Evolutionary conservation across 2,888 invertebrate species (phyloP).

Genomic region (Thecocarcelia acutangulata): DNA sequence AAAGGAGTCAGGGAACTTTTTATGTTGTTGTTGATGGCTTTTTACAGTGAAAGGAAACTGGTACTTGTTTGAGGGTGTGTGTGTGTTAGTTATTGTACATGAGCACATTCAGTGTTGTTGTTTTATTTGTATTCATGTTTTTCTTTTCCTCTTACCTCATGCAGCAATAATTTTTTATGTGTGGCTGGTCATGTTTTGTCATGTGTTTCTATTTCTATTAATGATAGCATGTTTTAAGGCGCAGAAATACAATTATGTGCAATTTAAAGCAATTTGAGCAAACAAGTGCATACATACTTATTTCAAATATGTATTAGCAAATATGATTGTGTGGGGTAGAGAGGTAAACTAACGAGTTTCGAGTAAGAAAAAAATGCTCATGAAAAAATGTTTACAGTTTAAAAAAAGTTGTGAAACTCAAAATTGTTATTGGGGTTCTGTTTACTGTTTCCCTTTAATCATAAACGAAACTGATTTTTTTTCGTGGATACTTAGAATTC

Average conservation of each 20-base stretch:
- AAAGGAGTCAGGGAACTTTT: constrained; percentile 58
- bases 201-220: constrained; percentile 9
- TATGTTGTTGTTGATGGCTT: constrained; percentile 4
- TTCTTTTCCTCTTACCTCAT: neutral
- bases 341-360: too few species aligned
- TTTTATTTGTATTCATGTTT: constrained; percentile 3
- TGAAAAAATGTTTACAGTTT: too few species aligned
- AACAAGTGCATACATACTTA: too few species aligned
- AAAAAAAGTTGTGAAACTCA: too few species aligned
- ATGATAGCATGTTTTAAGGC: constrained; percentile 40
- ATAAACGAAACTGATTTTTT: too few species aligned
- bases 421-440: too few species aligned
- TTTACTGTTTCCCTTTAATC: too few species aligned
- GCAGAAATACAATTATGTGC: constrained; percentile 26
- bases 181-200: constrained; percentile 50
- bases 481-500: too few species aligned
- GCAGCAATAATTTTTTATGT: constrained; percentile 46
- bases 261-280: constrained; percentile 28
- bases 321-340: too few species aligned
- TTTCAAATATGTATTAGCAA: too few species aligned
- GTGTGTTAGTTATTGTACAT: constrained; percentile 21
- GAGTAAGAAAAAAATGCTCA: too few species aligned
- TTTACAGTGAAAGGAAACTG: constrained; percentile 10
- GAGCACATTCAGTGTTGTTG: neutral
- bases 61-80: constrained; percentile 15